Conservation (phyloP, 1,140 invertebrate genomes). For the Euura lappo region DNA sequence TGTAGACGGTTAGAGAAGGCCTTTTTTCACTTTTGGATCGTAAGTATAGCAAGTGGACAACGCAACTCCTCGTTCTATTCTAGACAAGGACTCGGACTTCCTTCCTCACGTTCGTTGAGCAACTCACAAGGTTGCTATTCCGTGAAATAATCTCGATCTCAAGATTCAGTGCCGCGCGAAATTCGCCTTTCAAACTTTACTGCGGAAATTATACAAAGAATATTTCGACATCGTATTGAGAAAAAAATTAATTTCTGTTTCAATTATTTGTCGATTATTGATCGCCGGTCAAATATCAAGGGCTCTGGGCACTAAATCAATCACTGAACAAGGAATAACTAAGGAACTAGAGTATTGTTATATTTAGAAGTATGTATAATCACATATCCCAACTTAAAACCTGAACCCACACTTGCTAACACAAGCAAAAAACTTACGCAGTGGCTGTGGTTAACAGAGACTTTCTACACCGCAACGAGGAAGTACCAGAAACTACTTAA, state of each 20-base stretch:
- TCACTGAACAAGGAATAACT: no score
- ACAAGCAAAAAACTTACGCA: no score
- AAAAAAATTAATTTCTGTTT: no score
- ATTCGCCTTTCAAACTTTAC: background rate
- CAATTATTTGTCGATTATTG: no score
- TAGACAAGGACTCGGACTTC: conserved; percentile 45
- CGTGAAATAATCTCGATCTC: conserved; percentile 33
- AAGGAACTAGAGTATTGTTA: no score
- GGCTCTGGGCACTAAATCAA: no score
- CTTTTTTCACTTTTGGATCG: background rate
- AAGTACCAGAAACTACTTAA: background rate
- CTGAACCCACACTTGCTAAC: no score
- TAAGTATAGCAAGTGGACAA: background rate
- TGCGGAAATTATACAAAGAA: no score
- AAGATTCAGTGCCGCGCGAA: background rate
- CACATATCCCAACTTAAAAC: no score
- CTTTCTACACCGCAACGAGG: background rate
- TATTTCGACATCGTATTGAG: no score
- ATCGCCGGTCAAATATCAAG: no score
- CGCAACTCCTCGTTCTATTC: conserved; percentile 30
- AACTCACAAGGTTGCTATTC: conserved; percentile 34
- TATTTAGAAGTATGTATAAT: no score
- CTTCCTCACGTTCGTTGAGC: conserved; percentile 30
- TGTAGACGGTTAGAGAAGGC: conserved; percentile 4
- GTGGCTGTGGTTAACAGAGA: background rate